phyloP scores from a whole-genome alignment of 2,113 vertebrate genomes.

The Thamnophis sirtalis region DNA sequence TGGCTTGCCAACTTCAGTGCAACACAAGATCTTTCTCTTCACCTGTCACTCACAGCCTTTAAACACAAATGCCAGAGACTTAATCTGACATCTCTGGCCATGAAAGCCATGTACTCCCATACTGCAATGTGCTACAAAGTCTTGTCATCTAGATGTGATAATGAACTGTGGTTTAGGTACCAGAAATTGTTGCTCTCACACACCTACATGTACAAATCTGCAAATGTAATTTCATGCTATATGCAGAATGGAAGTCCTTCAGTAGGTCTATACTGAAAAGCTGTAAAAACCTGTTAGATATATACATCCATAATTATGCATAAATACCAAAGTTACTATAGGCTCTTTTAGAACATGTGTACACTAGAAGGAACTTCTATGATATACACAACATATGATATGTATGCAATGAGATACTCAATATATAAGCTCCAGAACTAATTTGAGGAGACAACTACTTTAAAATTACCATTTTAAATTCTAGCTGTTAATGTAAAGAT shows the following conservation, averaged over 20 bases:
- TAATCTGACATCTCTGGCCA: not conserved
- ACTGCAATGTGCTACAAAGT: not conserved
- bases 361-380: not conserved
- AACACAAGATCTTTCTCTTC: not conserved
- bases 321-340: not conserved
- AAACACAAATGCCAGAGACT: not conserved
- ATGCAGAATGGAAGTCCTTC: not conserved
- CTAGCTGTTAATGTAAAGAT: not conserved
- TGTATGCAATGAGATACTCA: not conserved
- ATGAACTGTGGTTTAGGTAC: not conserved
- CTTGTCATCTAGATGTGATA: not conserved
- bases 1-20: not conserved
- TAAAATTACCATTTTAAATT: not conserved
- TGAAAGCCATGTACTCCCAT: not conserved
- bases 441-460: too few relatives aligned
- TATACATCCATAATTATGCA: not conserved
- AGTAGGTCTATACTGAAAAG: not conserved
- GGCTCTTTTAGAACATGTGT: not conserved
- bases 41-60: not conserved
- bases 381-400: not conserved
- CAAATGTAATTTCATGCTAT: not conserved
- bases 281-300: not conserved
- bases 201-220: not conserved
- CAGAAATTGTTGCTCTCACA: not conserved
- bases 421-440: not conserved